phyloP scores from a whole-genome alignment of 2,113 vertebrate genomes.

The Proterorhinus semilunaris region DNA sequence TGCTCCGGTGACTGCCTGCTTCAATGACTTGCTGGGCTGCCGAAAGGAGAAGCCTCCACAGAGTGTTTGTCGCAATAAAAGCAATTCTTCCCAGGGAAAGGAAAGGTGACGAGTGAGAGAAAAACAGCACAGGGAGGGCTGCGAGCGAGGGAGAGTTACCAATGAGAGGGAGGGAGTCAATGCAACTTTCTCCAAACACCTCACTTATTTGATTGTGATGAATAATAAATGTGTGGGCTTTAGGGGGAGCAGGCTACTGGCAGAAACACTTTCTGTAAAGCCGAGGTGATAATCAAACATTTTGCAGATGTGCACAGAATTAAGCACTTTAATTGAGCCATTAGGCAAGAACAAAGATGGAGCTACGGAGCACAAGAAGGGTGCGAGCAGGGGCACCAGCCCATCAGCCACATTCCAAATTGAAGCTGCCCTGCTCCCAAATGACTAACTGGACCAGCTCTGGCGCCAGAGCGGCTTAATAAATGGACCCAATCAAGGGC shows the following conservation, averaged over 20 bases:
- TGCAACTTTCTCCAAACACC: constrained; percentile 92
- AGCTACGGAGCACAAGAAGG: constrained; percentile 38
- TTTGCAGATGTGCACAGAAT: constrained; percentile 76
- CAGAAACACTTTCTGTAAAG: constrained; percentile 43
- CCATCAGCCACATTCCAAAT: constrained; percentile 70
- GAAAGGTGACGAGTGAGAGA: constrained; percentile 66
- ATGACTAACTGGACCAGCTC: constrained; percentile 66
- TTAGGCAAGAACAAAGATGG: constrained; percentile 74
- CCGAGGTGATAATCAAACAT: constrained; percentile 74
- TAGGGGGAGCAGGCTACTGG: constrained; percentile 21
- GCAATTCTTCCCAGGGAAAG: constrained; percentile 84
- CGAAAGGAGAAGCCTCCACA: constrained; percentile 72
- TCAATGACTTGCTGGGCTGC: constrained; percentile 62
- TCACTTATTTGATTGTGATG: constrained; percentile 98
- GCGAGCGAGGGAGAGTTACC: constrained; percentile 76
- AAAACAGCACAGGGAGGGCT: constrained; percentile 69
- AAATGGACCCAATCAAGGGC: constrained; percentile 79
- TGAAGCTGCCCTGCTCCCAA: constrained; percentile 62
- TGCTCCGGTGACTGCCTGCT: constrained; percentile 59
- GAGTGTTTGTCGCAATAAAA: constrained; percentile 89
- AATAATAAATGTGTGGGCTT: constrained; percentile 93
- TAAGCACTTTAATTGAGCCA: constrained; percentile 83
- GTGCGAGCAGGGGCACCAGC: constrained; percentile 29
- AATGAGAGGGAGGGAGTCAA: constrained; percentile 73
- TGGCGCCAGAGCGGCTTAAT: constrained; percentile 69